Evolutionary conservation across 2,113 vertebrate species (phyloP).

Genomic region (Pholis gunnellus): DNA sequence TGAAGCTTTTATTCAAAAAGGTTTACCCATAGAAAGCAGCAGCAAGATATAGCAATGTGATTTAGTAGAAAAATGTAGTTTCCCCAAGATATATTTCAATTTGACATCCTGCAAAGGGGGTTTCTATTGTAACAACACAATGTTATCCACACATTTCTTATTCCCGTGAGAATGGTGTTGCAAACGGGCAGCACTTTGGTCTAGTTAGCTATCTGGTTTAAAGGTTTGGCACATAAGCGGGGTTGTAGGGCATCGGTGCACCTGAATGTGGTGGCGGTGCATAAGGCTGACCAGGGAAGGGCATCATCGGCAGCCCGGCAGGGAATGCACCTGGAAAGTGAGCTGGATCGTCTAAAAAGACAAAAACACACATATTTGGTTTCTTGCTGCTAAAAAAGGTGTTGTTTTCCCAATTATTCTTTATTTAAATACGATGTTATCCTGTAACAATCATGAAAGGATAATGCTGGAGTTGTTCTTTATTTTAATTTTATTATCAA

Average conservation of each 20-base stretch:
- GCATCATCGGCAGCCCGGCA: slow-evolving; percentile 1
- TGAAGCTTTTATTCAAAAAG: not conserved
- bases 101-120: not conserved
- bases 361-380: slow-evolving; percentile 16
- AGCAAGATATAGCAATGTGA: not conserved
- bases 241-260: slow-evolving; percentile 56
- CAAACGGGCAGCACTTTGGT: not conserved
- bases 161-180: not conserved
- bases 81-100: not conserved
- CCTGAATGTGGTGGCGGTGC: not conserved
- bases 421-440: not conserved
- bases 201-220: not conserved
- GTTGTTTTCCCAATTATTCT: not conserved
- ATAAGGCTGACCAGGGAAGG: not conserved
- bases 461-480: not conserved
- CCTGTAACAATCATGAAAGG: not conserved
- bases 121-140: not conserved
- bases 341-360: slow-evolving; percentile 31
- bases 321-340: not conserved
- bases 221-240: slow-evolving; percentile 5
- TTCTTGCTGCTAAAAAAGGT: not conserved
- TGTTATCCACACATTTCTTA: not conserved
- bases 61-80: not conserved
- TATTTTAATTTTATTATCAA: not conserved
- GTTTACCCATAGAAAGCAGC: not conserved